Evolutionary conservation across 2,888 invertebrate genomes (phyloP), one percentile per base, ranked within the genome.

Genomic region (Drosophila mercatorum): DNA sequence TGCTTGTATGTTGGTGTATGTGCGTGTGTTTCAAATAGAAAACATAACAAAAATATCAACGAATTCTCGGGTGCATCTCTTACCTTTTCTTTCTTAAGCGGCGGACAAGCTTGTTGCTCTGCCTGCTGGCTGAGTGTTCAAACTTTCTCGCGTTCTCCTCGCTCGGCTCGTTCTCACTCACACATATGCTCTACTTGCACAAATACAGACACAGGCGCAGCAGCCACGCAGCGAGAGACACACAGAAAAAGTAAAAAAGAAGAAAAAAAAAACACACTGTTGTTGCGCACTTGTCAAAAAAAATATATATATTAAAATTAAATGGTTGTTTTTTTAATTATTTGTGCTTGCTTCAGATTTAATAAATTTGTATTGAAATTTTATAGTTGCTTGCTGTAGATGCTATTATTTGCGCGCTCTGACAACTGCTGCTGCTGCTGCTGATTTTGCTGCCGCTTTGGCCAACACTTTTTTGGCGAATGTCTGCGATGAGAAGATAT

Each of bases 381-480:
- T 61, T 17, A 5, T 3, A 26, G 22, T 8, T 8, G 43, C 28
- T 41, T 28, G 43, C 2, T n/a, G 4, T n/a, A 53, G 6, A 22
- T 52, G 43, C 22, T 47, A 28, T 14, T 52, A 46, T 40, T 58
- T 59, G 43, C 56, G 70, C 71, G 66, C 59, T 68, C 63, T 47
- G 41, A 26, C 52, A 43, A 56, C 51, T 59, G 26, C 60, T 68
- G 61, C 49, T 65, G 47, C 46, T 17, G 17, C 17, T 17, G 17
- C 17, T 28, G 47, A 41, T 62, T 31, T 28, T 49, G 64, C 63
- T 71, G 62, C 57, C 68, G 68, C 47, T 65, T 57, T 57, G 60
- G 67, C 36, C 78, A 81, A 79, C 64, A 78, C 70, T 72, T 79
- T 78, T 79, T 72, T 64, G 65, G 75, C 49, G 64, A 79, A 68